phyloP scores from a whole-genome alignment of 2,113 vertebrate genomes.

The Larimichthys crocea region DNA sequence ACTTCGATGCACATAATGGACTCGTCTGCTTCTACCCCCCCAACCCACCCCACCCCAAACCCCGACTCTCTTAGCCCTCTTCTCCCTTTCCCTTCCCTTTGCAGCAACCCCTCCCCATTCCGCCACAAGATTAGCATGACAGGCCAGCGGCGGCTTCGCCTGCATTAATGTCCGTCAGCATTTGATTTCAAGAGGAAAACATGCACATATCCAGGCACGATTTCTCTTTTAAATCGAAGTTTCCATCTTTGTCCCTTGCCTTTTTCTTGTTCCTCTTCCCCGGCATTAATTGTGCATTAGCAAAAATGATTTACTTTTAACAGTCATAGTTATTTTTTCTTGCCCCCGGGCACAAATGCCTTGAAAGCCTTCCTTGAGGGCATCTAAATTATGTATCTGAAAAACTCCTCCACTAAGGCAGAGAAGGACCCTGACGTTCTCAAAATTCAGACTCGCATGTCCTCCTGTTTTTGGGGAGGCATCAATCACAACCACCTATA shows the following conservation, averaged over 20 bases:
- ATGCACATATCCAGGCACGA: conserved; percentile 87
- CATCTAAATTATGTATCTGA: conserved; percentile 99
- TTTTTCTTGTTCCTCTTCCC: conserved; percentile 87
- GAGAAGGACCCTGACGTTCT: conserved; percentile 95
- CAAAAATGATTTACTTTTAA: conserved; percentile 99
- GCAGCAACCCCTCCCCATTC: conserved; percentile 85
- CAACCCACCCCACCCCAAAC: conserved; percentile 13
- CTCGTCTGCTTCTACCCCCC: conserved; percentile 63
- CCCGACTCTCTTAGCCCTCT: conserved; percentile 33
- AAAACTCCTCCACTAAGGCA: conserved; percentile 98
- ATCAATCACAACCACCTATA: conserved; percentile 98
- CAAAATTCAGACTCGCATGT: conserved; percentile 96
- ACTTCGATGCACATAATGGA: conserved; percentile 89
- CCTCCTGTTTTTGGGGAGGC: conserved; percentile 98
- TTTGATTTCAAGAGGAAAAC: conserved; percentile 84
- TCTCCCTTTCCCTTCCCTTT: conserved; percentile 28
- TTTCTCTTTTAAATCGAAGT: conserved; percentile 94
- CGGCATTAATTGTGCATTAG: conserved; percentile 99
- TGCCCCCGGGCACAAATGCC: conserved; percentile 98
- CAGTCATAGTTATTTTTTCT: conserved; percentile 99
- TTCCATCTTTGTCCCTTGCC: conserved; percentile 91
- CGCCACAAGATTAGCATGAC: conserved; percentile 87
- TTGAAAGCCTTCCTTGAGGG: conserved; percentile 99
- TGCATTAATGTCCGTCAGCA: conserved; percentile 88
- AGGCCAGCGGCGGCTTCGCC: conserved; percentile 85